These are phyloP conservation scores for Himalopsyche japonica DNA, from an alignment of 2,888 invertebrate species.

Conservation along the genomic window DNA sequence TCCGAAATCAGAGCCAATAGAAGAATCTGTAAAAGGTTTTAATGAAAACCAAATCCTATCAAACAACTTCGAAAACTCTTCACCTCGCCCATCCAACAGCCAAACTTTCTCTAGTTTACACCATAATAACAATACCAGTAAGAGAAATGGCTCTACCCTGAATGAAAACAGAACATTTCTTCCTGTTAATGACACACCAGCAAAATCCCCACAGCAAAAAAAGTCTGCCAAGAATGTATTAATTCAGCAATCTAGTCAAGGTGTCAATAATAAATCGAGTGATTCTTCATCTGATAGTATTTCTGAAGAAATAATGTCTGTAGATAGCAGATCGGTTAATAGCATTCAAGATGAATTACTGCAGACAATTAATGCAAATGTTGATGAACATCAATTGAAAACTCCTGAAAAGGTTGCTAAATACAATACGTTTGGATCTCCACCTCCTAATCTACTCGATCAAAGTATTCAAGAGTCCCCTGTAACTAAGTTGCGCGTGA, in stretches of 20 bases:
- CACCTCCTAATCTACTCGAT: conserved; percentile 19
- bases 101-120: background rate
- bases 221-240: background rate
- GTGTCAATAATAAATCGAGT: background rate
- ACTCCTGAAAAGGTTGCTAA: conserved; percentile 1
- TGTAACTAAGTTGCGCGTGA: conserved; percentile 15
- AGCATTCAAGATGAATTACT: background rate
- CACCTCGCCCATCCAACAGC: background rate
- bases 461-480: conserved; percentile 26
- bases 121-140: background rate
- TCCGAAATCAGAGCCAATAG: background rate
- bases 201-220: background rate
- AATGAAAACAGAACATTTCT: background rate
- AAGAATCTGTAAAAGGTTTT: background rate
- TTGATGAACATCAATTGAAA: background rate
- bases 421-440: conserved; percentile 1
- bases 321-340: background rate
- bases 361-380: background rate
- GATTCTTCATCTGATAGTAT: conserved; percentile 24
- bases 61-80: background rate
- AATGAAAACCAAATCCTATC: background rate
- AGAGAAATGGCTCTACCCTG: background rate
- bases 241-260: background rate
- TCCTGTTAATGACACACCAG: background rate
- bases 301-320: conserved; percentile 29